phyloP scores from a whole-genome alignment of 2,797 vertebrate species.

The Pachyuromys duprasi region DNA sequence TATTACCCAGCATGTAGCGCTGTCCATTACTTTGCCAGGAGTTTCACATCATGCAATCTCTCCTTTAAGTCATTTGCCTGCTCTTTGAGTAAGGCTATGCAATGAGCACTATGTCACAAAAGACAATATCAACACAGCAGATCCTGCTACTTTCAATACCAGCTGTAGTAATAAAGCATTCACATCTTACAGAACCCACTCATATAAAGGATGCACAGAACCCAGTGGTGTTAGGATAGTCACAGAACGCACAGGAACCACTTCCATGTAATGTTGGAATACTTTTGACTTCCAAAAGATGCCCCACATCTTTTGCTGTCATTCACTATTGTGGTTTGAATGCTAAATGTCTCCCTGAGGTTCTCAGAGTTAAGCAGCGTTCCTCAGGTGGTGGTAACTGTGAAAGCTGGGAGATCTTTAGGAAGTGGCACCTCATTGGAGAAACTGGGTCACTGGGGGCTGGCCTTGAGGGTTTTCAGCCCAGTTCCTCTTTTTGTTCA shows the following conservation, averaged over 20 bases:
- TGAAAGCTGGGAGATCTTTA: neutral
- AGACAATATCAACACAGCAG: neutral
- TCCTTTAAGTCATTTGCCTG: neutral
- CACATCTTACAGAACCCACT: neutral
- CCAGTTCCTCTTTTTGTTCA: neutral
- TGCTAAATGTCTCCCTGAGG: neutral
- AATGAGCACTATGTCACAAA: neutral
- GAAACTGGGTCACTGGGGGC: neutral
- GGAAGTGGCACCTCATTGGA: neutral
- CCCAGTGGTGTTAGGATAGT: neutral
- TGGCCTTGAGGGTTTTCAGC: neutral
- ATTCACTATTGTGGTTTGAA: neutral
- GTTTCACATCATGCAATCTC: neutral
- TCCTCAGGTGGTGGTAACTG: neutral
- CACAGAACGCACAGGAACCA: neutral
- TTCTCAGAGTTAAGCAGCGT: neutral
- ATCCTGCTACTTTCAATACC: neutral
- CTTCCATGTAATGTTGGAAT: neutral
- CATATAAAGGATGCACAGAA: neutral
- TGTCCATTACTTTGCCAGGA: neutral
- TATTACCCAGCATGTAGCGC: neutral
- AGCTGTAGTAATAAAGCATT: neutral
- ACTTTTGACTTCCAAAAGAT: neutral
- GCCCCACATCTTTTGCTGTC: neutral
- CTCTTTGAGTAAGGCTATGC: neutral